Evolutionary conservation across 2,888 invertebrate species (phyloP).

Genomic region (Xanthia icteritia): DNA sequence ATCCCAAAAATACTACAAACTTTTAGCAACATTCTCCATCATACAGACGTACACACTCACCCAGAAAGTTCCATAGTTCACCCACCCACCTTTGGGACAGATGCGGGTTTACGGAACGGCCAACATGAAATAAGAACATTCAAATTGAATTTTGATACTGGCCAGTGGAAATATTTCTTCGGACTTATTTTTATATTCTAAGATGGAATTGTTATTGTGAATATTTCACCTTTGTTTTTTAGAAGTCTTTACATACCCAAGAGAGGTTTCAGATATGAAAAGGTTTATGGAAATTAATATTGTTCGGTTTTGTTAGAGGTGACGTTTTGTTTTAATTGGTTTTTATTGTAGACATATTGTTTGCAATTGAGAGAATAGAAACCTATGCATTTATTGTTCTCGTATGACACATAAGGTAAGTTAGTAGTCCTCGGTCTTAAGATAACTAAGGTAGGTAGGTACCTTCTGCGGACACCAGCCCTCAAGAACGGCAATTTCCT

Average conservation of each 20-base stretch:
- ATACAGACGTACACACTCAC: conserved; percentile 10
- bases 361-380: not conserved
- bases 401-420: not conserved
- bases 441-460: no score
- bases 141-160: conserved; percentile 71
- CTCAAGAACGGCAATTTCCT: not conserved
- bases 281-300: not conserved
- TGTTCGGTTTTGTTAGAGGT: not conserved
- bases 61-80: conserved; percentile 23
- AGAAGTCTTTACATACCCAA: not conserved
- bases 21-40: conserved; percentile 12
- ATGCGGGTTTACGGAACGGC: not conserved
- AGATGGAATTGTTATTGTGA: not conserved
- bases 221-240: not conserved
- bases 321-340: not conserved
- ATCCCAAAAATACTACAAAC: conserved; percentile 25
- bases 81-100: conserved; percentile 20
- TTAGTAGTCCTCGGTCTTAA: not conserved
- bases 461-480: not conserved
- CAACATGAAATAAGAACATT: conserved; percentile 61
- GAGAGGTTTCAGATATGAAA: not conserved
- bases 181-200: conserved; percentile 11
- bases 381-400: not conserved
- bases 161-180: conserved; percentile 62
- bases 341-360: not conserved